Base-by-base conservation (phyloP, 2,888 invertebrate species). In the Hesperia comma region DNA sequence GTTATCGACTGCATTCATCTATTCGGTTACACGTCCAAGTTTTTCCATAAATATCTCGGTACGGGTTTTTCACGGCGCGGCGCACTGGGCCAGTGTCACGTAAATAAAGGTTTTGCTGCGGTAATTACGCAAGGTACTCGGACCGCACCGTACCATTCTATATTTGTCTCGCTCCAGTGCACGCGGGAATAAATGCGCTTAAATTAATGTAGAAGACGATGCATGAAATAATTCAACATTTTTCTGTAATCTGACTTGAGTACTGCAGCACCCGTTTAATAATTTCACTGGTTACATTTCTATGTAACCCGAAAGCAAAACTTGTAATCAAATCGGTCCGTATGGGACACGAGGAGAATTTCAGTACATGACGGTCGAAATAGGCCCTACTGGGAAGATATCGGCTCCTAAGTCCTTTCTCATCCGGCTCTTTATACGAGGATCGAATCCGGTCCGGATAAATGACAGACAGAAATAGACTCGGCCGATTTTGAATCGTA, bases 1-100 rank as follows among this genome's bases (percentile, higher is more conserved):
- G 66, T 66, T 66, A 66, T 86, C 80, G 83, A 80, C 57, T 33
- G 53, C 67, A 55, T 71, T 63, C 66, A 68, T 69, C 64, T 68
- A 58, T 67, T 62, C 62, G 66, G 69, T 72, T 61, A 70, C 66
- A 68, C 40, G 64, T 40, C 33, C 64, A 58, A 51, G 64, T 66
- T 66, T 66, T 66, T 66, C 64, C 64, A 66, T 66, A 60, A 60
- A 66, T 54, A 54, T 14, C 15, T 64, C 12, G 12, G 49, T 54
- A 19, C 54, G 64, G 63, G 53, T 64, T 63, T 60, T 58, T 68
- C 62, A 37, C 14, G n/a, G 53, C n/a, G 55, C 54, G 33, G 41
- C 32, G 54, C 60, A 54, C 66, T 54, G 60, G 66, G 60, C 43
- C 66, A 66, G 19, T 60, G 60, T 64, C 58, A 60, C 60, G 21